These are phyloP conservation scores for Apotomis turbidana DNA, from an alignment of 2,888 invertebrate species.

Conservation along the genomic window DNA sequence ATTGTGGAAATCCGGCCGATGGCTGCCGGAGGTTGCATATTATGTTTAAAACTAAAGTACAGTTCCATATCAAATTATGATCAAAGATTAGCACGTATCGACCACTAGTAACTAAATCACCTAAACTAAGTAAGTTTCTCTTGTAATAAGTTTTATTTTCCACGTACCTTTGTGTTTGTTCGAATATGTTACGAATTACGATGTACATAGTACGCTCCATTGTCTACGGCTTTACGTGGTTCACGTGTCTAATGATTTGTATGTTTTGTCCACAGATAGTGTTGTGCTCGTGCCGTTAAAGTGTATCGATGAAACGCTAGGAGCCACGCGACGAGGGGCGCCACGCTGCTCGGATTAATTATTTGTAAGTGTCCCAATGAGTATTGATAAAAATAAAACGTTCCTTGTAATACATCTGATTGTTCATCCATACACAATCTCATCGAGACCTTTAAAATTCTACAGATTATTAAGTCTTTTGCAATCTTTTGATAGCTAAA, in stretches of 20 bases:
- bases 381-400: neutral
- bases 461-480: too few species aligned
- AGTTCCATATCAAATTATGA: neutral
- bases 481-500: too few species aligned
- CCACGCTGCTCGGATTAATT: conserved; percentile 71
- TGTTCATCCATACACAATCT: neutral
- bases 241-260: conserved; percentile 23
- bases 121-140: too few species aligned
- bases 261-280: conserved; percentile 62
- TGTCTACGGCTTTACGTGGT: neutral
- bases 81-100: too few species aligned
- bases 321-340: conserved; percentile 56
- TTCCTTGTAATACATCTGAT: neutral
- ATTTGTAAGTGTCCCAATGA: conserved; percentile 63
- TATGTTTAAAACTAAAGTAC: neutral
- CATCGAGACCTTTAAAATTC: too few species aligned
- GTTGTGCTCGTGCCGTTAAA: conserved; percentile 63
- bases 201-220: too few species aligned
- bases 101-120: too few species aligned
- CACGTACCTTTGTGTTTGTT: too few species aligned
- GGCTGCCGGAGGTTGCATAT: conserved; percentile 25
- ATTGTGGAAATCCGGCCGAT: conserved; percentile 68
- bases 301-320: conserved; percentile 74
- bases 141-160: too few species aligned
- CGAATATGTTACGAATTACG: too few species aligned